A percentile compares a stretch with the other conserved stretches of the same genome.
phyloP scores from a whole-genome alignment of 2,888 invertebrate genomes.

The Catocala nupta region DNA sequence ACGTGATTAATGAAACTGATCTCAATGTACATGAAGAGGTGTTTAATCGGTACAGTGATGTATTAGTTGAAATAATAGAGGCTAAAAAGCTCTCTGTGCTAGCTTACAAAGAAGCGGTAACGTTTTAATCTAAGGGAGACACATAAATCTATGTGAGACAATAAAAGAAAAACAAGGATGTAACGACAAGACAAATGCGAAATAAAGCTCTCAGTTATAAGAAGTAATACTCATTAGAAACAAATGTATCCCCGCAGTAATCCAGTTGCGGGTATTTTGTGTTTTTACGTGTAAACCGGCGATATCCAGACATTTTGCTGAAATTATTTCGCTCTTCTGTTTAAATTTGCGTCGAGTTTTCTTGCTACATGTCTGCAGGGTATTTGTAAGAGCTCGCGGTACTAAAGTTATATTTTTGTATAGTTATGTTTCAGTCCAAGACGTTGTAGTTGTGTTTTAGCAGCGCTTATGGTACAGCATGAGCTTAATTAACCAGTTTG shows the following conservation, averaged over 20 bases:
- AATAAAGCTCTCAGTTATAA: conserved; percentile 56
- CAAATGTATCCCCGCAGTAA: conserved; percentile 46
- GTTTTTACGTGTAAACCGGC: conserved; percentile 33
- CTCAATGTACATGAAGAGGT: conserved; percentile 69
- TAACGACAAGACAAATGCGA: conserved; percentile 62
- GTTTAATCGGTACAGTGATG: conserved; percentile 78
- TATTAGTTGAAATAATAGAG: conserved; percentile 65
- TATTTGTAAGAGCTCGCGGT: conserved; percentile 23
- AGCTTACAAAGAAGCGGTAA: conserved; percentile 28
- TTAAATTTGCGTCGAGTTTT: conserved; percentile 37
- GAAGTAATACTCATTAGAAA: conserved; percentile 52
- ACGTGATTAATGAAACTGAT: conserved; percentile 80
- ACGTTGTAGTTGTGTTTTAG: not conserved
- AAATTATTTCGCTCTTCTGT: conserved; percentile 43
- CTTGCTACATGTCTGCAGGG: conserved; percentile 35
- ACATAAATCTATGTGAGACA: conserved; percentile 60
- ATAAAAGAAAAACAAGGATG: conserved; percentile 53
- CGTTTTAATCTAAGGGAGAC: conserved; percentile 49
- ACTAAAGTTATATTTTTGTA: not conserved
- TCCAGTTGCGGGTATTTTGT: conserved; percentile 33
- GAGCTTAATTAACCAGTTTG: not conserved
- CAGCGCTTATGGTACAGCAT: not conserved
- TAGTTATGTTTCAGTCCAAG: not conserved
- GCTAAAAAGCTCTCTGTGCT: conserved; percentile 46
- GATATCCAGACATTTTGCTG: conserved; percentile 30